These are phyloP conservation scores for Pyrocoelia pectoralis DNA, from an alignment of 2,888 invertebrate genomes.

Conservation along the genomic window DNA sequence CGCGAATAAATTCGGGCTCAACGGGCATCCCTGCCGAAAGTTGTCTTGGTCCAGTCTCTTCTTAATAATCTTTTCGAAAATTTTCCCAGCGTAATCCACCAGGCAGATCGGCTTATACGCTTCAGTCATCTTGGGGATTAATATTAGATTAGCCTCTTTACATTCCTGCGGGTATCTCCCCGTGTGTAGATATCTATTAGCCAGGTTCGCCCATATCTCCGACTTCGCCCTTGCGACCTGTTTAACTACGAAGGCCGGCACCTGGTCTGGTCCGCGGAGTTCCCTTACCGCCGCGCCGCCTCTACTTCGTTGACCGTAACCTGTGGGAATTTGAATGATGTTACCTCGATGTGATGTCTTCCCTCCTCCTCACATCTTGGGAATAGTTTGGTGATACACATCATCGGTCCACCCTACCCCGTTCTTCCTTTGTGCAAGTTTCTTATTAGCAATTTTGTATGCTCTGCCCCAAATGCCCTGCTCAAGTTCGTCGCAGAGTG, in stretches of 20 bases:
- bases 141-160: not conserved
- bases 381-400: not conserved
- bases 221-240: not conserved
- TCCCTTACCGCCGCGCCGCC: not conserved
- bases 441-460: not conserved
- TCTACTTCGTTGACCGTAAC: too few species aligned
- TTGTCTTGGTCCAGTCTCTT: not conserved
- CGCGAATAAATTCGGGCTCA: too few species aligned
- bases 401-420: not conserved
- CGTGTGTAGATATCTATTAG: not conserved
- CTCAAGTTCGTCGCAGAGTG: too few species aligned
- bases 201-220: not conserved
- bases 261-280: not conserved
- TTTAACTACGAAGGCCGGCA: not conserved
- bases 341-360: not conserved
- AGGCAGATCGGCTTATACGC: not conserved
- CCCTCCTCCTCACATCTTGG: not conserved
- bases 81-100: not conserved
- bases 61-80: not conserved
- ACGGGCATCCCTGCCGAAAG: too few species aligned
- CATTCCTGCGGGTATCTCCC: not conserved
- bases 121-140: not conserved
- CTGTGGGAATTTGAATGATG: too few species aligned
- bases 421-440: not conserved
- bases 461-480: too few species aligned